A percentile compares a stretch with the other conserved stretches of the same genome.
Conservation (phyloP, 2,888 invertebrate species). For the Autographa pulchrina region DNA sequence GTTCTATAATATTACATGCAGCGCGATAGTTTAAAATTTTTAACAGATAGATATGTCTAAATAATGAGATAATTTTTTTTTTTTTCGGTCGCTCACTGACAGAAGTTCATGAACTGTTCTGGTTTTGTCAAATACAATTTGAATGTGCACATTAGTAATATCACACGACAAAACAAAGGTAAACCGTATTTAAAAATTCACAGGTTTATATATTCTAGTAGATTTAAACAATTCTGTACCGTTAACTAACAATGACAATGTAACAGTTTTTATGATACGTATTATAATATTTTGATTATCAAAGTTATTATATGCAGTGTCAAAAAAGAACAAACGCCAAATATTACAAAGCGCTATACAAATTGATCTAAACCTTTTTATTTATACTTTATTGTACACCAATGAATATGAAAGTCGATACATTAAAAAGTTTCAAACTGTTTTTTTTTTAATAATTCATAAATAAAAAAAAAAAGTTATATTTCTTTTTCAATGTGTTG, state of each 20-base stretch:
- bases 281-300: slow-evolving; percentile 1
- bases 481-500: not conserved
- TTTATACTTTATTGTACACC: not conserved
- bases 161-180: slow-evolving; percentile 16
- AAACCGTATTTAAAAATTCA: slow-evolving; percentile 39
- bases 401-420: slow-evolving; percentile 8
- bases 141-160: slow-evolving; percentile 2
- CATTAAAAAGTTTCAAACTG: not conserved
- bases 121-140: not conserved
- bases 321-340: not conserved
- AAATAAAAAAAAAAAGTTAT: not conserved
- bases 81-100: not conserved
- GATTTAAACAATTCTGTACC: slow-evolving; percentile 3
- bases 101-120: not conserved
- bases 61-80: not conserved
- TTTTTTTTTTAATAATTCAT: not conserved
- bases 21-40: too few relatives aligned
- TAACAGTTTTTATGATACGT: not conserved
- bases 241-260: slow-evolving; percentile 18
- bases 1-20: too few relatives aligned
- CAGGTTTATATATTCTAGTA: not conserved
- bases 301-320: not conserved
- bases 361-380: slow-evolving; percentile 1
- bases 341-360: not conserved
- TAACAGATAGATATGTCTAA: too few relatives aligned